These are phyloP conservation scores for Pedetes capensis DNA, from an alignment of 2,113 vertebrate species.

Conservation along the genomic window DNA sequence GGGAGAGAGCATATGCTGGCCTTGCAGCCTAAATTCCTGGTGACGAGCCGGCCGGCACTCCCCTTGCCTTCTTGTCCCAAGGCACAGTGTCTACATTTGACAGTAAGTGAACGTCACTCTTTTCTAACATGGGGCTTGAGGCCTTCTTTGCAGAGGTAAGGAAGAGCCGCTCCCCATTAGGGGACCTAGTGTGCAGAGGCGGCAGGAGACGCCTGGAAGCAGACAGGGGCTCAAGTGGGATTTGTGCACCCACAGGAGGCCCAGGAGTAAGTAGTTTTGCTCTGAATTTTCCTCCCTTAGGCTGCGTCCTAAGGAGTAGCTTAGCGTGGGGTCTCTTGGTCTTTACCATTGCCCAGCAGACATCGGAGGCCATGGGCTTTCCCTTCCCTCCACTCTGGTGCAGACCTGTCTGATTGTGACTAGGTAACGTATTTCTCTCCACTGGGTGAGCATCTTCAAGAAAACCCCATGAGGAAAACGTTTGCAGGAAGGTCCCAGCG, in stretches of 20 bases:
- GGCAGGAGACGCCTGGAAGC: background rate
- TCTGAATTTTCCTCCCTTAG: background rate
- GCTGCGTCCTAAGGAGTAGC: background rate
- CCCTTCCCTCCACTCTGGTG: background rate
- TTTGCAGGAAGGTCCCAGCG: background rate
- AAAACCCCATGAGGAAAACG: background rate
- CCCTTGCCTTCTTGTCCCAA: background rate
- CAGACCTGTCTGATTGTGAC: background rate
- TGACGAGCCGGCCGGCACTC: background rate
- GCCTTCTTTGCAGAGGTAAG: background rate
- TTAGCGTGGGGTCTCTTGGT: background rate
- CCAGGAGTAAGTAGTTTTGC: background rate
- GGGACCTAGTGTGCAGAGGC: background rate
- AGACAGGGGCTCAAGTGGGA: background rate
- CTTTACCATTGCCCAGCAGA: background rate
- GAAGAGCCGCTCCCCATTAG: background rate
- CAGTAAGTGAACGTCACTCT: background rate
- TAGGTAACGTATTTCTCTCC: background rate
- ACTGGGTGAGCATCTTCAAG: background rate
- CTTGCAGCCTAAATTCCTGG: background rate
- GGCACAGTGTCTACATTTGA: background rate
- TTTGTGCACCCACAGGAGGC: background rate
- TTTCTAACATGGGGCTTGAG: background rate
- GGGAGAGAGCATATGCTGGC: background rate
- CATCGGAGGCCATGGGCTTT: fast-evolving